phyloP scores from a whole-genome alignment of 2,888 invertebrate genomes.

The Sarcophaga rosellei region DNA sequence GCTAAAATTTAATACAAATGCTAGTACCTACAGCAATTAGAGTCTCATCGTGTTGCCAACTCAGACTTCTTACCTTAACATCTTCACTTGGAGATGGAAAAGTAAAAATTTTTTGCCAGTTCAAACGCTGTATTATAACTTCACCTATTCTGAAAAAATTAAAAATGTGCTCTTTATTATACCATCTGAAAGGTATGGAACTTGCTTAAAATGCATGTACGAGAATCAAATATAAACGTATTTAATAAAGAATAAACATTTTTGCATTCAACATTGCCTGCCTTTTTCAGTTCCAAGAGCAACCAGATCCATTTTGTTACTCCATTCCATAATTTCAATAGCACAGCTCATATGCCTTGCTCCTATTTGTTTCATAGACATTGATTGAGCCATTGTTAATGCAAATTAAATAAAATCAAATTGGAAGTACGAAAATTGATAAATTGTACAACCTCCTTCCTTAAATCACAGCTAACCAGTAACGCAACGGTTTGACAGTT shows the following conservation, averaged over 20 bases:
- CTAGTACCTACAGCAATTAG: slow-evolving; percentile 83
- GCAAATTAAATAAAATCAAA: neutral
- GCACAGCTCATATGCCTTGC: slow-evolving; percentile 79
- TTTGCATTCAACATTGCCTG: slow-evolving; percentile 75
- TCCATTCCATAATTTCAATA: slow-evolving; percentile 95
- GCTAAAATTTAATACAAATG: neutral
- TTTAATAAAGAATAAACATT: neutral
- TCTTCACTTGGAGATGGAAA: slow-evolving; percentile 89
- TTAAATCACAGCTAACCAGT: too few species aligned
- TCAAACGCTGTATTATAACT: slow-evolving; percentile 92
- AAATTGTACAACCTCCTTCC: neutral
- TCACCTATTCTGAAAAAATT: slow-evolving; percentile 84
- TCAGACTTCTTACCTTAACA: slow-evolving; percentile 88
- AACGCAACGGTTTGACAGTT: too few species aligned
- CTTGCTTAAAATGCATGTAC: too few species aligned
- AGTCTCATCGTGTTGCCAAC: slow-evolving; percentile 98
- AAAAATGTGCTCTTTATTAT: neutral
- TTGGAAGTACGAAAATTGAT: neutral
- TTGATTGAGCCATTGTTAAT: slow-evolving; percentile 76
- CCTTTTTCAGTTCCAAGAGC: slow-evolving; percentile 93
- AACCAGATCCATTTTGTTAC: slow-evolving; percentile 95
- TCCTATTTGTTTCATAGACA: slow-evolving; percentile 80
- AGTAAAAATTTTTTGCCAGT: slow-evolving; percentile 96
- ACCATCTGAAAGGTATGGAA: too few species aligned
- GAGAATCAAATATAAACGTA: neutral